Evolutionary conservation across 2,797 vertebrate genomes (phyloP), one percentile per base, ranked within the genome.

Genomic region (Intellagama lesueurii): DNA sequence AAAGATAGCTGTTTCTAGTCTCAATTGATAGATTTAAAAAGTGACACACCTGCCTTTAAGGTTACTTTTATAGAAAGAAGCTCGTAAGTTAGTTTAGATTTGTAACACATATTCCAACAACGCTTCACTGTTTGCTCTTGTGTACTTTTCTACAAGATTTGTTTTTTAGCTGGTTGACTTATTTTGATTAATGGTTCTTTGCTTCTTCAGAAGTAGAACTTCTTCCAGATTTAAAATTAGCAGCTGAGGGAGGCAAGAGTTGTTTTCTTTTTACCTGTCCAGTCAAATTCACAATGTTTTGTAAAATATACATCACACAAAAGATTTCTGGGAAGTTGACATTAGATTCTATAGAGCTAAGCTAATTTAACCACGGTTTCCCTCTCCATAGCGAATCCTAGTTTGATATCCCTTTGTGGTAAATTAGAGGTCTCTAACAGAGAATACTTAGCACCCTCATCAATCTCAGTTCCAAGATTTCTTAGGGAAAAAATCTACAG

Each of bases 141-240:
- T 93, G 94, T 94, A 85, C 93, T 91, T 90, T 94, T 91, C 95
- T 94, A 88, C 52, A 56, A 14, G 52, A 56, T 12, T 56, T 60
- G 26, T 52, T 72, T 93, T 93, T 93, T 95, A 95, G 91, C 86
- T 91, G 92, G 91, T 47, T 93, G 91, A 91, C 93, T 93, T 91
- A 82, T 75, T 0, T 0, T 96, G 93, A 94, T 95, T 91, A 89
- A 96, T 94, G 88, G 89, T 89, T 47, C 93, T 90, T 90, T 90
- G 91, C 92, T 92, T 93, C 93, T 91, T 93, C 86, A 94, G 93
- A 94, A 92, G 93, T 91, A 89, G 90, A 93, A 88, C 81, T 92
- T 92, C 92, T 93, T 93, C 93, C 16, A 49, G 94, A 95, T 92
- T 94, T 91, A 93, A 91, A 93, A 89, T 91, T 94, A 95, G 94